Base-by-base conservation (phyloP, 2,797 vertebrate species). In the Xenentodon cancila region DNA sequence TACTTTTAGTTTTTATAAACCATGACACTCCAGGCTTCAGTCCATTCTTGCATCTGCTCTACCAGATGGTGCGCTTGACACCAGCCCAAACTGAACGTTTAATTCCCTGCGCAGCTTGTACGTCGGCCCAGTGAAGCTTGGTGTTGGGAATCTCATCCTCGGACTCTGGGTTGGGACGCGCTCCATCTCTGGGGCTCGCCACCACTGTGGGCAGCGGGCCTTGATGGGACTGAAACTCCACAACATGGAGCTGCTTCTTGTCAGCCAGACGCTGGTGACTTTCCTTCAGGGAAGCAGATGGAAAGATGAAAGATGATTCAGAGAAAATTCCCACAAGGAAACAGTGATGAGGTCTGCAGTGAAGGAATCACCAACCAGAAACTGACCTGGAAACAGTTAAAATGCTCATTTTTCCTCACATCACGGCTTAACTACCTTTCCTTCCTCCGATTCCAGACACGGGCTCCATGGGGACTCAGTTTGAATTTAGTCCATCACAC, bases 251-350 rank as follows among this genome's bases (percentile, higher is more conserved):
- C 20, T 77, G 63, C 90, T 96, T 97, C 88, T 90, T 92, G 42
- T 99, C 87, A 0, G 98, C 95, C 72, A 96, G 77, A 1, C 62
- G 75, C 60, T 96, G 94, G 79, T 99, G 97, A 19, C 95, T 97
- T 85, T 97, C 89, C 97, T 99, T 73, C 2, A 25, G 40, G 45
- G 7, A 1, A 30, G 27, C 20, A 20, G 44, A 51, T 27, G 34
- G 12, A 2, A 59, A 13, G 1, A 42, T 21, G 40, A 18, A 15
- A 17, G 11, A 40, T 40, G 49, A n/a, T 27, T 34, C 43, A 19
- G 20, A 13, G n/a, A n/a, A 20, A 20, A 47, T 25, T 5, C 5
- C 25, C 25, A 25, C 25, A 25, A 3, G 8, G 42, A 46, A 19
- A 46, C 5, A 17, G 30, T 30, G 7, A 5, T 30, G 30, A 30